phyloP scores from a whole-genome alignment of 2,113 vertebrate genomes.

The Calidris pugnax region DNA sequence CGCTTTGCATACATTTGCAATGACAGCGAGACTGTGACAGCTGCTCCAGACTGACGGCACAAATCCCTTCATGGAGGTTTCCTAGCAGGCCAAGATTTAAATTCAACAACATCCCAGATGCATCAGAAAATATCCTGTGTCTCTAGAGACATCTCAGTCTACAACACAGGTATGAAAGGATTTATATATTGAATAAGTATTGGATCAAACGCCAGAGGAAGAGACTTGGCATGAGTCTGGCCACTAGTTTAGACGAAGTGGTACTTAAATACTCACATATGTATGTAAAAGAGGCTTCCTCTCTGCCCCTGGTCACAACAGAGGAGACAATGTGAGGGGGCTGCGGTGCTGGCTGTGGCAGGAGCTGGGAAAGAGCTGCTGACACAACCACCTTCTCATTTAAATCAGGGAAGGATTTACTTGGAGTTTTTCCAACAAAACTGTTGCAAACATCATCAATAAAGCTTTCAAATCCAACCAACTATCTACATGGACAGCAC shows the following conservation, averaged over 20 bases:
- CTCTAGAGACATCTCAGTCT: neutral
- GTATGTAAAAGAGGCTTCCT: neutral
- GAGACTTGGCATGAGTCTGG: neutral
- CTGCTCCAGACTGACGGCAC: constrained; percentile 3
- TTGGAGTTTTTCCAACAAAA: neutral
- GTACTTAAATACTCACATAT: neutral
- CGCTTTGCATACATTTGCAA: neutral
- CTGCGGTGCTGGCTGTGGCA: neutral
- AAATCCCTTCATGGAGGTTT: neutral
- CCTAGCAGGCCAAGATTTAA: constrained; percentile 10
- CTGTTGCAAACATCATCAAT: constrained; percentile 34
- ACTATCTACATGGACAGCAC: neutral
- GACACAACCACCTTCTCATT: neutral
- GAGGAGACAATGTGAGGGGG: neutral
- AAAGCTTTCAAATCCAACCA: constrained; percentile 40
- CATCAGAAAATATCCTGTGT: neutral
- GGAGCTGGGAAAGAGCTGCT: neutral
- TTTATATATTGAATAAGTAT: neutral
- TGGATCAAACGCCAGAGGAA: neutral
- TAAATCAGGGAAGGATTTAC: neutral
- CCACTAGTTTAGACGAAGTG: neutral
- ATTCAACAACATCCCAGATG: neutral
- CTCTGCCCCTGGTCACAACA: neutral
- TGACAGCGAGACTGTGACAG: neutral
- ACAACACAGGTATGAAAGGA: neutral